phyloP scores from a whole-genome alignment of 2,888 invertebrate species.

The Furcula furcula region DNA sequence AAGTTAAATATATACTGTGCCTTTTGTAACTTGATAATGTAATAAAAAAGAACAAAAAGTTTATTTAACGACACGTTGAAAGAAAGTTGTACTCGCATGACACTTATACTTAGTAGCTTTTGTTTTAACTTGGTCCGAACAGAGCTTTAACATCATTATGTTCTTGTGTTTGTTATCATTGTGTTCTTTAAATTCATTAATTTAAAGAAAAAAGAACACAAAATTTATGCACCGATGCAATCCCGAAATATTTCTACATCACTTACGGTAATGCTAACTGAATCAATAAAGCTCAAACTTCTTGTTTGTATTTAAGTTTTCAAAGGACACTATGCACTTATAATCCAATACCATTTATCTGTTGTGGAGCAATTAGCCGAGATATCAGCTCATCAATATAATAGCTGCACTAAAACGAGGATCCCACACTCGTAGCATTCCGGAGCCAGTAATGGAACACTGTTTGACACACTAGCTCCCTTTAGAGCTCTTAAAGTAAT shows the following conservation, averaged over 20 bases:
- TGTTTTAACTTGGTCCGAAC: no score
- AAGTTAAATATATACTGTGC: conserved; percentile 17
- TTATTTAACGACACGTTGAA: background rate
- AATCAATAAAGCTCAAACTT: no score
- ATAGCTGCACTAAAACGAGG: conserved; percentile 53
- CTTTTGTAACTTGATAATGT: background rate
- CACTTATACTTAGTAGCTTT: no score
- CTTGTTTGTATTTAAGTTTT: no score
- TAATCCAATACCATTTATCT: conserved; percentile 45
- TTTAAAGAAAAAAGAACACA: no score
- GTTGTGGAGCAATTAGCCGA: conserved; percentile 39
- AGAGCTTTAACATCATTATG: no score
- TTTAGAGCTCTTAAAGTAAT: background rate
- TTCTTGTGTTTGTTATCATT: no score
- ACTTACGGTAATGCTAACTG: no score
- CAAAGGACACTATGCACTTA: conserved; percentile 43
- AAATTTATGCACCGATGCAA: no score
- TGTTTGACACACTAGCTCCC: conserved; percentile 12
- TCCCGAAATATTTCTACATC: no score
- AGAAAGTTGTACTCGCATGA: no score
- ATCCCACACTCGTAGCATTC: conserved; percentile 37
- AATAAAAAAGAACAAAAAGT: background rate
- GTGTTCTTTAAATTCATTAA: no score
- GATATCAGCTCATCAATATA: conserved; percentile 45
- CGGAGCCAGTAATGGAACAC: conserved; percentile 16